These are phyloP conservation scores for Drosophila peninsularis DNA, from an alignment of 2,888 invertebrate genomes.

Conservation along the genomic window DNA sequence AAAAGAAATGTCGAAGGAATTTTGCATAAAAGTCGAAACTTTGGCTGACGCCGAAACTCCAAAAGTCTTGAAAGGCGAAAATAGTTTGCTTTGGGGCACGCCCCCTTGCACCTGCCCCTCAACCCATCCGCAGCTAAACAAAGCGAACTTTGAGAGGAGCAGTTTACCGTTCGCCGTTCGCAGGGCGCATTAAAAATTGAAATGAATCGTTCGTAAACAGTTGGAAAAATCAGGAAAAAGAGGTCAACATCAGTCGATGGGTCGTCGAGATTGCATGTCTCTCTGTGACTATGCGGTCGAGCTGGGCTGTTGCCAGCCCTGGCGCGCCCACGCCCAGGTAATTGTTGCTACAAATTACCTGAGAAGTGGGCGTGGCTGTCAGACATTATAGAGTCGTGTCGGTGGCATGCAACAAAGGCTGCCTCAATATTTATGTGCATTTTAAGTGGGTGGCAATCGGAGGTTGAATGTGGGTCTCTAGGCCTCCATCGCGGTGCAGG, in stretches of 20 bases:
- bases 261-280: slow-evolving; percentile 70
- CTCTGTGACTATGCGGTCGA: slow-evolving; percentile 51
- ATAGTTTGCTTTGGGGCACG: slow-evolving; percentile 32
- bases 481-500: not conserved
- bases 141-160: slow-evolving; percentile 27
- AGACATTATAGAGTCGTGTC: slow-evolving; percentile 11
- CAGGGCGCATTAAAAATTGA: slow-evolving; percentile 48
- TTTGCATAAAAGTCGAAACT: slow-evolving; percentile 63
- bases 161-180: slow-evolving; percentile 2
- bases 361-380: slow-evolving; percentile 55
- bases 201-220: slow-evolving; percentile 51
- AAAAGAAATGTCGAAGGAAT: slow-evolving; percentile 15
- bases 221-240: slow-evolving; percentile 45
- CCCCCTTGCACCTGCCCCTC: not conserved
- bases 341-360: slow-evolving; percentile 63
- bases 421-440: slow-evolving; percentile 29
- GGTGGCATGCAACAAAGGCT: slow-evolving; percentile 12
- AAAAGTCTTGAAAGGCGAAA: slow-evolving; percentile 54
- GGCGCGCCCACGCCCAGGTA: slow-evolving; percentile 34
- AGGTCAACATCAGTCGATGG: slow-evolving; percentile 67
- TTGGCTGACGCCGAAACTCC: slow-evolving; percentile 54
- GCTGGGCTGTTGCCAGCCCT: slow-evolving; percentile 11
- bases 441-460: slow-evolving; percentile 26
- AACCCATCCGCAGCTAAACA: slow-evolving; percentile 8
- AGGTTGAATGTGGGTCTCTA: not conserved